Base-by-base conservation (phyloP, 2,113 vertebrate species). In the Anoplopoma fimbria region DNA sequence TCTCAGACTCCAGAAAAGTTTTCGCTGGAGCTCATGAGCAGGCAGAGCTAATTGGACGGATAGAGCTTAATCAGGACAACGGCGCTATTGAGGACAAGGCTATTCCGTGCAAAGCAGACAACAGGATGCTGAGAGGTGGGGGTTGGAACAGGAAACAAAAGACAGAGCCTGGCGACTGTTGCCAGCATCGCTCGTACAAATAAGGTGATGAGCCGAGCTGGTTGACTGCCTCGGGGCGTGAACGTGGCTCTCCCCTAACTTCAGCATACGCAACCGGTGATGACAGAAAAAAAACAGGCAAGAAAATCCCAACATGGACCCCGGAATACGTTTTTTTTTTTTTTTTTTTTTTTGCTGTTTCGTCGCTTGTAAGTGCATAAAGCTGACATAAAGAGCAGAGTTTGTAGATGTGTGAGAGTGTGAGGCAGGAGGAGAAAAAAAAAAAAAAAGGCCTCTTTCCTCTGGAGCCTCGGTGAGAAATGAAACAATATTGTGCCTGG, bases 401-500 rank as follows among this genome's bases (percentile, higher is more conserved):
- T 69, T 53, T 77, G 82, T 75, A 38, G 60, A 79, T 76, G 17
- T 78, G 73, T 47, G 77, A 77, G n/a, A 2, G n/a, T 19, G 64
- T 6, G 58, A 60, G 60, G 69, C 68, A 40, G 78, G 55, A 79
- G 76, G 27, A 76, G 49, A 86, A 55, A n/a, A n/a, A n/a, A n/a
- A n/a, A n/a, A n/a, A n/a, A n/a, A n/a, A n/a, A 81, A 83, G 74
- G 62, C 42, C 40, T 75, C 61, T 71, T 60, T 81, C 80, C 78
- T 81, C 55, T 25, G 63, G 47, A 87, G 75, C 69, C 36, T 68
- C 75, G 34, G 31, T 86, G 76, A 84, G 77, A 91, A 87, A 87
- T 88, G 69, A 84, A 92, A 82, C 71, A 87, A 87, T 91, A 88
- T 91, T 89, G 82, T 84, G 49, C 34, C 83, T 89, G 90, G 91